These are phyloP conservation scores for Listronotus bonariensis DNA, from an alignment of 1,140 invertebrate species.

Conservation along the genomic window DNA sequence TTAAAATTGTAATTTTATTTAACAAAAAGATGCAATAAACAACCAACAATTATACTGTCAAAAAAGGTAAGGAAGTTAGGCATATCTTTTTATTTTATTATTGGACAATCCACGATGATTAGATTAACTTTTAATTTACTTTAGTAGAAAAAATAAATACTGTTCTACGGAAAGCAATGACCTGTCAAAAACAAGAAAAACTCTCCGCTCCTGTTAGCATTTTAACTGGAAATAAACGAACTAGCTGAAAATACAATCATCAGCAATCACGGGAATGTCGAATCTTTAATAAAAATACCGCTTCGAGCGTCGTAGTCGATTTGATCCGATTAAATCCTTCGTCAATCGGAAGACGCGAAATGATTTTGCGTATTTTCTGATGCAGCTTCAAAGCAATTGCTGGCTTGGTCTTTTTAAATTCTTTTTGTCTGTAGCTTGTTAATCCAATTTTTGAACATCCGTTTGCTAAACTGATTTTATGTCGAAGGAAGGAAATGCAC, in stretches of 20 bases:
- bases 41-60: no score
- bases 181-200: background rate
- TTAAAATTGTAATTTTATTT: no score
- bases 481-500: conserved; percentile 3
- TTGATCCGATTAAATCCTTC: conserved; percentile 32
- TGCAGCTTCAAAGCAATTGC: conserved; percentile 14
- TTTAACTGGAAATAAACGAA: conserved; percentile 11
- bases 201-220: background rate
- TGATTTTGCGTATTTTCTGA: conserved; percentile 31
- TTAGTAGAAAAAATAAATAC: no score
- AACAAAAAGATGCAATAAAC: no score
- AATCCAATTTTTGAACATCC: conserved; percentile 23
- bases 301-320: conserved; percentile 19
- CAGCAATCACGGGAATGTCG: conserved; percentile 27
- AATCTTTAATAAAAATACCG: conserved; percentile 24
- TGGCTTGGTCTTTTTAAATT: conserved; percentile 16
- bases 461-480: conserved; percentile 10
- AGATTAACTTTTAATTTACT: no score
- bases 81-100: no score
- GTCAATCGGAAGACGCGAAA: conserved; percentile 35
- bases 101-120: no score
- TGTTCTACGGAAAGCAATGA: no score
- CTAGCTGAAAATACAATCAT: conserved; percentile 14
- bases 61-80: no score
- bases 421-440: conserved; percentile 34